Evolutionary conservation across 2,888 invertebrate genomes (phyloP).

Genomic region (Calameuta idolon): DNA sequence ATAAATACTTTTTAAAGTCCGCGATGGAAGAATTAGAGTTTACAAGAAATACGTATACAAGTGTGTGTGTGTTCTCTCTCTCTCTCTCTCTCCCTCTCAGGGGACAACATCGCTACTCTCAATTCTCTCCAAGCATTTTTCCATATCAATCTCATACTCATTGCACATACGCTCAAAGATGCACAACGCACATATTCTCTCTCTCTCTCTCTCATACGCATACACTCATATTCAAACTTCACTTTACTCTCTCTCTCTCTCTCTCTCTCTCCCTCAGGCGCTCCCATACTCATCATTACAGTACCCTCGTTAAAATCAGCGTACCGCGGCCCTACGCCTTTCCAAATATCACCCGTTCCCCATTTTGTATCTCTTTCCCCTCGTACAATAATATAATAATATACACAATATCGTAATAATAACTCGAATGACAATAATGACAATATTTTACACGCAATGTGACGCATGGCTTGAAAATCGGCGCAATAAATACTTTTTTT

Average conservation of each 20-base stretch:
- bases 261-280: background rate
- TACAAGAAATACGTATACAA: constrained; percentile 81
- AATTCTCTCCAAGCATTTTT: background rate
- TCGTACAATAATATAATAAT: constrained; percentile 44
- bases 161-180: background rate
- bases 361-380: background rate
- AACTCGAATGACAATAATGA: constrained; percentile 64
- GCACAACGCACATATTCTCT: background rate
- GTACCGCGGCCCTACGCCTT: background rate
- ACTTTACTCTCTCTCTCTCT: constrained; percentile 11
- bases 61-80: constrained; percentile 66
- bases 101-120: background rate
- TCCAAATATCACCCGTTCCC: background rate
- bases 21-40: constrained; percentile 74
- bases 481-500: constrained; percentile 62
- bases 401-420: constrained; percentile 63
- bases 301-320: constrained; percentile 5
- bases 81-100: constrained; percentile 19
- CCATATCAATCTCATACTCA: background rate
- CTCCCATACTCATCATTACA: constrained; percentile 8
- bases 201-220: constrained; percentile 26
- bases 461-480: constrained; percentile 55
- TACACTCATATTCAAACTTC: constrained; percentile 8
- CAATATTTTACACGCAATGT: constrained; percentile 65
- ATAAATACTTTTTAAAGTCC: constrained; percentile 67